phyloP scores from a whole-genome alignment of 2,797 vertebrate genomes.

The Heliangelus exortis region DNA sequence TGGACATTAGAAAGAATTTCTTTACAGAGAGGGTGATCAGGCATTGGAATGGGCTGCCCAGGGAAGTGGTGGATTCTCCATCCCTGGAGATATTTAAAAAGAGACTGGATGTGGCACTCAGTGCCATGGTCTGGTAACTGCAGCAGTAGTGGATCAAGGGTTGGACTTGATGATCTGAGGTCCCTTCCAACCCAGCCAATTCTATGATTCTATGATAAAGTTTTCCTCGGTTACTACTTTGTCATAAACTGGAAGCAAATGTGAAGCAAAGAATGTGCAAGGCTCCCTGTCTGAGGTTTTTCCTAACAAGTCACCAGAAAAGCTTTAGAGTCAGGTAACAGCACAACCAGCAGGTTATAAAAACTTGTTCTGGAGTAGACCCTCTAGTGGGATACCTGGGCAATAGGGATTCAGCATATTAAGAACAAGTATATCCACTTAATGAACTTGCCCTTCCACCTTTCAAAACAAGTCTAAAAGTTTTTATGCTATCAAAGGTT shows the following conservation, averaged over 20 bases:
- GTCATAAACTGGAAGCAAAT: not conserved
- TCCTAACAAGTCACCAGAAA: not conserved
- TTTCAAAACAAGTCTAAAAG: not conserved
- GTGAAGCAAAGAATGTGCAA: not conserved
- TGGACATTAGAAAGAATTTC: no score
- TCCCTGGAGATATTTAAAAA: no score
- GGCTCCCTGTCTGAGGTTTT: not conserved
- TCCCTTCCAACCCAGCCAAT: no score
- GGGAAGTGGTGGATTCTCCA: no score
- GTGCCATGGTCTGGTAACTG: no score
- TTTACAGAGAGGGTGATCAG: no score
- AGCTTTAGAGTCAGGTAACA: not conserved
- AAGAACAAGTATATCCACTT: not conserved
- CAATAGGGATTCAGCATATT: not conserved
- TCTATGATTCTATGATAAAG: no score
- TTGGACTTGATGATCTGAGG: no score
- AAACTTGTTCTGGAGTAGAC: not conserved
- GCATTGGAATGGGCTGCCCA: no score
- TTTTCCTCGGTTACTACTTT: not conserved
- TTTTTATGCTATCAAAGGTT: not conserved
- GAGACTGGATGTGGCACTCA: no score
- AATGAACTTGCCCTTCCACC: not conserved
- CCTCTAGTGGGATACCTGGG: not conserved
- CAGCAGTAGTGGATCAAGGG: no score
- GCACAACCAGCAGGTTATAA: not conserved